phyloP scores from a whole-genome alignment of 2,113 vertebrate genomes.

The Rhagologus leucostigma region DNA sequence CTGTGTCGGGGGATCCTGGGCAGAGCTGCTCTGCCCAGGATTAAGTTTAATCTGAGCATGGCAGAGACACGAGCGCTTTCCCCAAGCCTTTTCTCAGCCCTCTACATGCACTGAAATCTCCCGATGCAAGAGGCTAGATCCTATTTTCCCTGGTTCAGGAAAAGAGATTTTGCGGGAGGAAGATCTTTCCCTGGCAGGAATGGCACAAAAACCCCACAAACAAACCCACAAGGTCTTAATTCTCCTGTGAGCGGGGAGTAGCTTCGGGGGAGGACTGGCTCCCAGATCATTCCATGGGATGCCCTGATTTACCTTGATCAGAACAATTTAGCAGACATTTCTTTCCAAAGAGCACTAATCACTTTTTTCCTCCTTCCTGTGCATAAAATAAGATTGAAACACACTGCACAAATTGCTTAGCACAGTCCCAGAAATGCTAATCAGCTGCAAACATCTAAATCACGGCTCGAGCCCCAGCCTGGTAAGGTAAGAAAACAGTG shows the following conservation, averaged over 20 bases:
- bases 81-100: background rate
- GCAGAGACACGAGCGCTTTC: background rate
- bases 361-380: background rate
- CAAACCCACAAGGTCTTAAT: background rate
- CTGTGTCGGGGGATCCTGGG: rapidly evolving
- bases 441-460: constrained; percentile 60
- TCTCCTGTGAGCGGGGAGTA: background rate
- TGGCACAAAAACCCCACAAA: background rate
- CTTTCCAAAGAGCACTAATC: constrained; percentile 48
- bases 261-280: background rate
- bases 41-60: background rate
- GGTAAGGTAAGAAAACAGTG: constrained; percentile 61
- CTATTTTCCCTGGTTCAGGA: background rate
- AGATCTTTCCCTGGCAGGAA: background rate
- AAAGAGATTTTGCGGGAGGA: background rate
- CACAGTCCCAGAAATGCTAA: constrained; percentile 56
- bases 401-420: constrained; percentile 24
- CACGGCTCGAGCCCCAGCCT: constrained; percentile 17
- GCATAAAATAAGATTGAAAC: constrained; percentile 36
- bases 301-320: constrained; percentile 64
- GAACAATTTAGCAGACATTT: constrained; percentile 33
- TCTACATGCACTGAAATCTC: background rate
- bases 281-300: background rate
- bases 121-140: background rate
- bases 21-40: background rate